Base-by-base conservation (phyloP, 2,888 invertebrate genomes). In the Agrotis exclamationis region DNA sequence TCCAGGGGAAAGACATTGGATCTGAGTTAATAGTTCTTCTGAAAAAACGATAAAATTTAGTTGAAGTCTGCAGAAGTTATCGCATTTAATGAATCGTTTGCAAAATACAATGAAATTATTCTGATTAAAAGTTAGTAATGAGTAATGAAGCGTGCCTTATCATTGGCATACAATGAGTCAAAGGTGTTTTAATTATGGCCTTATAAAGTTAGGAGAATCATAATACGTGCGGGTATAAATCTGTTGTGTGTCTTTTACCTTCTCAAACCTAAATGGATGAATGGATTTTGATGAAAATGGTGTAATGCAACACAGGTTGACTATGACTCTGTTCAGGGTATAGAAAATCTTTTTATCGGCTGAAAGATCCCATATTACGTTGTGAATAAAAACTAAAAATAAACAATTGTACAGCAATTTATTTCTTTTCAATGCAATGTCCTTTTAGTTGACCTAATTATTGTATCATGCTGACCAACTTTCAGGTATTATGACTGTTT, bases 131-230 rank as follows among this genome's bases (percentile, higher is more conserved):
- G 18, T 70, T 33, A 22, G n/a, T 72, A 59, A 71, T 54, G 39
- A 39, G 39, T 39, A 39, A 39, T 60, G 3, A 44, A 73, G n/a
- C 14, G 51, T 45, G 73, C 51, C n/a, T 53, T 73, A 73, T 51
- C 51, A 24, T 24, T 7, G 14, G 11, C 0, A 24, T 22, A 39
- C 39, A 59, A 50, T 39, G 7, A 51, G 16, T 44, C 20, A 14
- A 22, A 45, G 14, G 16, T 22, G 33, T 33, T 70, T 33, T 24
- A 14, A 70, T 53, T 13, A 18, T 68, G n/a, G 16, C 53, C 22
- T 47, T 33, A 56, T 39, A 13, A 3, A 33, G n/a, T 69, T 7
- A 2, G 2, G 22, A 33, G 56, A 33, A 33, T 33, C 2, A 33
- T n/a, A n/a, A 28, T 20, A 28, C 18, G 11, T 28, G 11, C 11